These are phyloP conservation scores for Drosophila prosaltans DNA, from an alignment of 1,140 invertebrate genomes.

Conservation along the genomic window DNA sequence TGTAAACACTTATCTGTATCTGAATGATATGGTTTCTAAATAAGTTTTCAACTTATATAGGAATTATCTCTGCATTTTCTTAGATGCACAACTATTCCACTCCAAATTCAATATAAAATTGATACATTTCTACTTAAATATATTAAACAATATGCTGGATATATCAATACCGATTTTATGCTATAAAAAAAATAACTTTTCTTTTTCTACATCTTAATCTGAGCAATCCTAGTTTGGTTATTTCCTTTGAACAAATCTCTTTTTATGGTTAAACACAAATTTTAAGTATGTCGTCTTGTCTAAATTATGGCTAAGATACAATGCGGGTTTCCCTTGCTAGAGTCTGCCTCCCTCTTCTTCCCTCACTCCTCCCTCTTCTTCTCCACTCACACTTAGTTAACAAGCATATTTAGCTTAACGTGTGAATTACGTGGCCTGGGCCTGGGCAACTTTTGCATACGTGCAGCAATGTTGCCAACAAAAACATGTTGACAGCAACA, in stretches of 20 bases:
- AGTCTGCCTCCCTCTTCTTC: neutral
- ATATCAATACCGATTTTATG: too few species aligned
- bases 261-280: slow-evolving; percentile 3
- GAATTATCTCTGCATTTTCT: too few species aligned
- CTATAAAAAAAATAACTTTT: too few species aligned
- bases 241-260: neutral
- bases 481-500: slow-evolving; percentile 53
- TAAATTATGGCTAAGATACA: slow-evolving; percentile 29
- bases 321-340: slow-evolving; percentile 9
- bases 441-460: slow-evolving; percentile 67
- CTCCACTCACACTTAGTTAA: slow-evolving; percentile 24
- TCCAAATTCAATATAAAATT: too few species aligned
- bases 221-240: too few species aligned
- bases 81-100: too few species aligned
- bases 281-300: slow-evolving; percentile 14
- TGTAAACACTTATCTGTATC: too few species aligned
- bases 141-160: too few species aligned
- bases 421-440: slow-evolving; percentile 75
- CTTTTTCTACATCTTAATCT: too few species aligned
- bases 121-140: too few species aligned
- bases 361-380: neutral
- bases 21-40: too few species aligned
- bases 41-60: too few species aligned
- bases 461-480: slow-evolving; percentile 70
- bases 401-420: slow-evolving; percentile 69